phyloP scores from a whole-genome alignment of 2,888 invertebrate species.

The Polyommatus iphigenia region DNA sequence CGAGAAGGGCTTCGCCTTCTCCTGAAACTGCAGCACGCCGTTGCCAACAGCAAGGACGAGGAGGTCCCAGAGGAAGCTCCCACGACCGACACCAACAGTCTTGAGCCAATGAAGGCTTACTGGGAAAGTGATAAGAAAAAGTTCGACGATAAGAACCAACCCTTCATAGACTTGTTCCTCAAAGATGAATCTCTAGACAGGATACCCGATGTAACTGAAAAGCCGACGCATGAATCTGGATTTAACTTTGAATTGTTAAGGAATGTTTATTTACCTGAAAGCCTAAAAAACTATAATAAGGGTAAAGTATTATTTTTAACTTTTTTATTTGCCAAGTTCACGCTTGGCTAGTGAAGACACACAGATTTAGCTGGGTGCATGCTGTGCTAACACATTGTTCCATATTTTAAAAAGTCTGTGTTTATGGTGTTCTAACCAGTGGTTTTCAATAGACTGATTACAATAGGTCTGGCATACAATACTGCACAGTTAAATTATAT shows the following conservation, averaged over 20 bases:
- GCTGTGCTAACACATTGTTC: constrained; percentile 32
- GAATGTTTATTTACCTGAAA: constrained; percentile 60
- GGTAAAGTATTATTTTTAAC: constrained; percentile 67
- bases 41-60: constrained; percentile 54
- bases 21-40: constrained; percentile 58
- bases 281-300: constrained; percentile 56
- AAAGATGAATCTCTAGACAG: constrained; percentile 60
- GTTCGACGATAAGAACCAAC: constrained; percentile 58
- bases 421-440: constrained; percentile 19
- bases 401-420: constrained; percentile 3
- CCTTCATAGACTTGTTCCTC: constrained; percentile 65
- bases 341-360: constrained; percentile 61
- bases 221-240: constrained; percentile 69
- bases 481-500: not conserved
- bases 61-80: constrained; percentile 51
- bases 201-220: constrained; percentile 68
- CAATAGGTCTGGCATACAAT: not conserved
- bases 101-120: constrained; percentile 70
- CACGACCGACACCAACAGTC: constrained; percentile 47
- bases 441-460: constrained; percentile 8
- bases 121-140: constrained; percentile 71
- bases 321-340: constrained; percentile 42
- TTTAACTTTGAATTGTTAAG: constrained; percentile 66
- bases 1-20: constrained; percentile 73
- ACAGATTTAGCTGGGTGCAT: constrained; percentile 58